phyloP scores from a whole-genome alignment of 2,797 vertebrate genomes.

The Spinibarbus caldwelli region DNA sequence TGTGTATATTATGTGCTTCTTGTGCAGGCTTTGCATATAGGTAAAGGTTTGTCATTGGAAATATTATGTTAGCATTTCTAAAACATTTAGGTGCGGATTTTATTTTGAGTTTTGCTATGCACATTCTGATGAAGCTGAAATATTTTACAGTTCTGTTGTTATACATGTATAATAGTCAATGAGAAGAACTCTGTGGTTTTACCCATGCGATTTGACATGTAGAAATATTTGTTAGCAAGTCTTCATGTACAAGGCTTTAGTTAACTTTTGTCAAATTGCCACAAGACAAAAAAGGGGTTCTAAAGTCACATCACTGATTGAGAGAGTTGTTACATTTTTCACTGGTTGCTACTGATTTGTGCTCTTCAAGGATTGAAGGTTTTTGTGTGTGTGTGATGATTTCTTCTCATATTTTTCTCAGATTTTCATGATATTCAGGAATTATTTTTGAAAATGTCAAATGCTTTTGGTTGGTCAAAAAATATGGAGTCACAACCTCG shows the following conservation, averaged over 20 bases:
- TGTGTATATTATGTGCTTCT: slow-evolving; percentile 35
- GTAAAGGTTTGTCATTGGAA: slow-evolving; percentile 48
- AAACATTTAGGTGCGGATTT: slow-evolving; percentile 52
- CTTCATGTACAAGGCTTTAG: not conserved
- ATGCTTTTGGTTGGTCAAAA: not conserved
- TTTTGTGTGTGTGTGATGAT: not conserved
- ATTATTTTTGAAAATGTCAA: not conserved
- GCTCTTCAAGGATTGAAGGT: not conserved
- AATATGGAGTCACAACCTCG: not conserved
- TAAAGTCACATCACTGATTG: slow-evolving; percentile 15
- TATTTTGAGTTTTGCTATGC: slow-evolving; percentile 36
- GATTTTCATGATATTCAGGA: not conserved
- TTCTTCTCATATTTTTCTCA: not conserved
- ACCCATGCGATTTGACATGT: not conserved
- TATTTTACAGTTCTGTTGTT: slow-evolving; percentile 14
- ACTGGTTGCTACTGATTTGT: slow-evolving; percentile 24
- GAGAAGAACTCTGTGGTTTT: not conserved
- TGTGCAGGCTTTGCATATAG: slow-evolving; percentile 56
- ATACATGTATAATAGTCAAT: not conserved
- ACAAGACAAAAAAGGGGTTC: not conserved
- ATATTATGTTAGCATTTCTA: slow-evolving; percentile 56
- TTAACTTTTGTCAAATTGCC: not conserved
- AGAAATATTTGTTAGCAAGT: not conserved
- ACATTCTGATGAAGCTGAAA: slow-evolving; percentile 10
- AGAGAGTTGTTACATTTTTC: slow-evolving; percentile 2